A percentile compares a stretch with the other conserved stretches of the same genome.
These are phyloP conservation scores for Zaprionus tsacasi DNA, from an alignment of 1,140 invertebrate genomes.

Conservation along the genomic window DNA sequence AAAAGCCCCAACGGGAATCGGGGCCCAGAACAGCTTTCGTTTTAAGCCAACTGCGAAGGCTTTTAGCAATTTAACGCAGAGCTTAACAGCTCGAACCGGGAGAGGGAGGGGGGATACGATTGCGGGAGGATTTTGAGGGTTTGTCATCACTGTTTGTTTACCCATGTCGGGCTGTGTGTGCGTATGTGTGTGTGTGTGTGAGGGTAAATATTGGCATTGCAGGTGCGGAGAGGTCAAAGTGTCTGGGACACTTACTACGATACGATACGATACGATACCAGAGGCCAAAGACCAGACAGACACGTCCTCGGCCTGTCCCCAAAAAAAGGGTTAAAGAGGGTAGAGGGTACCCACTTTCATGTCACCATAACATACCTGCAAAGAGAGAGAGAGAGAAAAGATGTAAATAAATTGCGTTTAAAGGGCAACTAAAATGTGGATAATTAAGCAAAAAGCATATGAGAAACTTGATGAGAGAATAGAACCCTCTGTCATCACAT, in stretches of 20 bases:
- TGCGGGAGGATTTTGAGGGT: neutral
- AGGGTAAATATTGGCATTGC: constrained; percentile 72
- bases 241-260: constrained; percentile 25
- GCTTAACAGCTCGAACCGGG: constrained; percentile 64
- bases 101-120: neutral
- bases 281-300: constrained; percentile 30
- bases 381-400: constrained; percentile 23
- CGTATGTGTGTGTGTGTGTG: constrained; percentile 23
- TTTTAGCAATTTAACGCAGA: constrained; percentile 82
- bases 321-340: constrained; percentile 18
- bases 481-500: neutral
- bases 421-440: constrained; percentile 17
- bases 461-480: constrained; percentile 7
- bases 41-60: constrained; percentile 69
- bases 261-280: constrained; percentile 5
- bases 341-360: neutral
- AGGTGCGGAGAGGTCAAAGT: constrained; percentile 57
- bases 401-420: constrained; percentile 28
- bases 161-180: constrained; percentile 20
- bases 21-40: constrained; percentile 56
- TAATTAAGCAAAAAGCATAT: constrained; percentile 19
- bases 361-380: constrained; percentile 55
- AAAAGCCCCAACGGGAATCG: constrained; percentile 22
- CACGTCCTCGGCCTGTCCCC: neutral
- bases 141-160: constrained; percentile 50